Evolutionary conservation across 2,888 invertebrate genomes (phyloP), one percentile per base, ranked within the genome.

Genomic region (Caenorhabditis sp.): DNA sequence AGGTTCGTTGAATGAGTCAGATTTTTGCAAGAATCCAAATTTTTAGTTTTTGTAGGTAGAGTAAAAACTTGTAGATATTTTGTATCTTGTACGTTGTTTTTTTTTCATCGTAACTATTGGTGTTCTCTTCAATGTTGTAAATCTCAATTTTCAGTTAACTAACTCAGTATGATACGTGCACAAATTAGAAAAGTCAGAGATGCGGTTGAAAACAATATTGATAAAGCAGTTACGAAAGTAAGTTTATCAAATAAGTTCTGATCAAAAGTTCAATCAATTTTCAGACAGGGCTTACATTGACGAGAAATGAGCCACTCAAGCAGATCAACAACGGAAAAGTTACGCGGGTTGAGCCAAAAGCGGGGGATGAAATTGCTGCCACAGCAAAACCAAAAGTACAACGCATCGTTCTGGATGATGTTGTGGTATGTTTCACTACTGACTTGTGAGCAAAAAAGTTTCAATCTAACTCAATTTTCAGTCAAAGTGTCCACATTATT

Each of bases 401-500:
- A 43, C 43, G 43, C 12, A 17, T 14, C 43, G 43, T 43, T 5
- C 14, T 43, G 3, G 43, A 43, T 5, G 43, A 43, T 17, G 14
- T 17, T 14, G 43, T 12, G 14, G 43, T 43, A 3, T 3, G 43
- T 17, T 43, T 17, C n/a, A n/a, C n/a, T 43, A 3, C 17, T 10
- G 17, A 17, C 14, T 43, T n/a, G n/a, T n/a, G n/a, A n/a, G n/a
- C n/a, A n/a, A n/a, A n/a, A 14, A 43, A 43, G 43, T 14, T 17
- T 43, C 14, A 2, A 43, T 43, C 14, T 10, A 43, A 43, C 43
- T 10, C 3, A 10, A 10, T 17, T 43, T 69, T 19, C 72, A 77
- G 66, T 43, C 59, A 12, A 65, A 68, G 21, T 68, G 69, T 14
- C 91, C 93, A 19, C 92, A 93, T 81, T 96, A 95, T 88, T 93